phyloP scores from a whole-genome alignment of 2,797 vertebrate genomes.

The Hoplostethus atlanticus region DNA sequence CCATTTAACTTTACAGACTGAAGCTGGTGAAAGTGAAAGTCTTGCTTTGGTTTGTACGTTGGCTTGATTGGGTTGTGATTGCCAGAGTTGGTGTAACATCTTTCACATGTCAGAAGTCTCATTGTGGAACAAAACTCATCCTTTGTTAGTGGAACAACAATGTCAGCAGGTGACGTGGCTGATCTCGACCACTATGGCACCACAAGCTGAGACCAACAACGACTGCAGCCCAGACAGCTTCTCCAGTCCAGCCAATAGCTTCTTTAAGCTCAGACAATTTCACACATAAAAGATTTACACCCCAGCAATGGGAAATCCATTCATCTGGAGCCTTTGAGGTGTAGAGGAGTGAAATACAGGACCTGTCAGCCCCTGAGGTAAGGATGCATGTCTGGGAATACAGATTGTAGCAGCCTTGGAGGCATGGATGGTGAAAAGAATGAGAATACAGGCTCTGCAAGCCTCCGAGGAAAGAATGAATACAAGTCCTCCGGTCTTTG shows the following conservation, averaged over 20 bases:
- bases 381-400: constrained; percentile 36
- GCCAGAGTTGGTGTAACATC: too few species aligned
- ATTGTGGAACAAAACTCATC: too few species aligned
- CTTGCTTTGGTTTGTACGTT: too few species aligned
- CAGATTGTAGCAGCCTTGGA: constrained; percentile 43
- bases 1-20: too few species aligned
- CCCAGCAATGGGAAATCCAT: constrained; percentile 16
- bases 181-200: constrained; percentile 5
- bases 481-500: constrained; percentile 38
- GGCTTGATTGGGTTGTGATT: too few species aligned
- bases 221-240: constrained; percentile 50
- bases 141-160: background rate
- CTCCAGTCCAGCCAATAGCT: constrained; percentile 35
- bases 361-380: constrained; percentile 29
- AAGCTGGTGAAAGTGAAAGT: too few species aligned
- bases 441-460: constrained; percentile 28
- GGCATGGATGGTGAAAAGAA: constrained; percentile 45
- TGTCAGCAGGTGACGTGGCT: background rate
- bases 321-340: constrained; percentile 25
- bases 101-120: too few species aligned
- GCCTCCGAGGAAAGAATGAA: constrained; percentile 39
- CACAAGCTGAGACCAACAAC: constrained; percentile 34
- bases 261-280: constrained; percentile 77
- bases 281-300: constrained; percentile 74
- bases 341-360: constrained; percentile 36